These are phyloP conservation scores for Benitochromis conjunctus DNA, from an alignment of 2,113 vertebrate genomes.

Conservation along the genomic window DNA sequence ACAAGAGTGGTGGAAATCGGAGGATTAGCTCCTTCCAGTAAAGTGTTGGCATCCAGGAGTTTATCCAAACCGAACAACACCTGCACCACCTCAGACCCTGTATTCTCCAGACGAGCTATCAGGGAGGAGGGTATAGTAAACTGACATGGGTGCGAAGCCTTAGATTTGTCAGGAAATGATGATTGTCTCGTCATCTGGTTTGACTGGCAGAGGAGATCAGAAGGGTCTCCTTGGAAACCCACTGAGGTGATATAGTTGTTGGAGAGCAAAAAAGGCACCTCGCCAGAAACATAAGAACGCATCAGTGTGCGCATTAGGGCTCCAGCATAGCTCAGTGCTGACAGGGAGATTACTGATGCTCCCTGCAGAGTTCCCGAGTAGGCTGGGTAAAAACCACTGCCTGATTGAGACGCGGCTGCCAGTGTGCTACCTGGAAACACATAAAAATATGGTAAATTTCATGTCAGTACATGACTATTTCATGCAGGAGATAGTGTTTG, in stretches of 20 bases:
- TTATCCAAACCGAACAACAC: slow-evolving; percentile 60
- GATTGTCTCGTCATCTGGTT: neutral
- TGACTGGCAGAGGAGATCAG: slow-evolving; percentile 62
- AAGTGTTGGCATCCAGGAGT: slow-evolving; percentile 11
- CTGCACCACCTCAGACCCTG: slow-evolving; percentile 69
- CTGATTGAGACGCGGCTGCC: slow-evolving; percentile 39
- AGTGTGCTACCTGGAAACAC: slow-evolving; percentile 60
- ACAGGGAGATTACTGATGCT: slow-evolving; percentile 10
- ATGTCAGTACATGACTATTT: neutral
- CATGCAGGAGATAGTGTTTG: neutral
- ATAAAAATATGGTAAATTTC: neutral
- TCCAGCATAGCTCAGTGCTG: slow-evolving; percentile 56
- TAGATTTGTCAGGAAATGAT: neutral
- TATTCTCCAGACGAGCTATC: slow-evolving; percentile 36
- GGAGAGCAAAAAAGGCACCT: slow-evolving; percentile 55
- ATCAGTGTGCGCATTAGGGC: slow-evolving; percentile 64
- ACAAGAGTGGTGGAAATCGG: slow-evolving; percentile 72
- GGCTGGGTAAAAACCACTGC: neutral
- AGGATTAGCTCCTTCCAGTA: slow-evolving; percentile 50
- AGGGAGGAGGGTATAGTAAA: slow-evolving; percentile 65
- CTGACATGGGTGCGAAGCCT: slow-evolving; percentile 19
- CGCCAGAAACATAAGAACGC: slow-evolving; percentile 31
- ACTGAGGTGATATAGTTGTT: slow-evolving; percentile 53
- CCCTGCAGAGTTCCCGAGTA: neutral
- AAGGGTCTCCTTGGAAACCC: slow-evolving; percentile 62